These are phyloP conservation scores for Propithecus deckenii DNA, from an alignment of 2,797 vertebrate genomes.

Conservation along the genomic window DNA sequence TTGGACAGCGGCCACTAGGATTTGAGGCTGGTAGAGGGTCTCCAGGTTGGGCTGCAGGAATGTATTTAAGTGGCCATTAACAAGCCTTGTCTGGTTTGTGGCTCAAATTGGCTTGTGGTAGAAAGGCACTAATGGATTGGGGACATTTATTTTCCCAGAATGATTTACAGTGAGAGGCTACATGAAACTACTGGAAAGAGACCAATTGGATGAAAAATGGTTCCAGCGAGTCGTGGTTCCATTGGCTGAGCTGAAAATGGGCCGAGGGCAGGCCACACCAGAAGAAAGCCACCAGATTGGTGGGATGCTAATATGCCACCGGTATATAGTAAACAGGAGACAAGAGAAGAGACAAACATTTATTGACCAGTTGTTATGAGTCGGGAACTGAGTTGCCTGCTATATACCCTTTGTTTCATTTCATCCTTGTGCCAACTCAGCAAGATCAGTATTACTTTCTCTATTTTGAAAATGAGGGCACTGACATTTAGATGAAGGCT, in stretches of 20 bases:
- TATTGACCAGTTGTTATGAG: not conserved
- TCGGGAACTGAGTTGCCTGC: not conserved
- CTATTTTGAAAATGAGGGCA: not conserved
- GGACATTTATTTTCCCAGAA: constrained; percentile 69
- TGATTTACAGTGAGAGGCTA: constrained; percentile 69
- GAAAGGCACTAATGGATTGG: constrained; percentile 71
- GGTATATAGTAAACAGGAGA: not conserved
- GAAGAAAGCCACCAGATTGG: constrained; percentile 38
- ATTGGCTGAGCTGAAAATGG: constrained; percentile 64
- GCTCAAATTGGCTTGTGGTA: constrained; percentile 52
- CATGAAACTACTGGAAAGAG: constrained; percentile 64
- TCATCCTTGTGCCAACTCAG: not conserved
- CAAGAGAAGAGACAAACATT: not conserved
- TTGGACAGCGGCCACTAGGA: not conserved
- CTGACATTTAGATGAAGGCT: not conserved
- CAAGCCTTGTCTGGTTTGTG: constrained; percentile 61
- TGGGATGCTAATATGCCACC: not conserved
- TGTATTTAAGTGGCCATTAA: constrained; percentile 68
- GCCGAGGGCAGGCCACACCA: constrained; percentile 32
- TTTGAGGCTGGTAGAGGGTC: not conserved
- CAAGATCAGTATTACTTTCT: not conserved
- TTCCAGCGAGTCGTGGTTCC: not conserved
- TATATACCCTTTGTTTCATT: not conserved
- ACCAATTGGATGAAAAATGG: constrained; percentile 70
- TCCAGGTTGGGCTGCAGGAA: constrained; percentile 31